Conservation (phyloP, 1,140 invertebrate genomes). For the Macrobrachium nipponense region DNA sequence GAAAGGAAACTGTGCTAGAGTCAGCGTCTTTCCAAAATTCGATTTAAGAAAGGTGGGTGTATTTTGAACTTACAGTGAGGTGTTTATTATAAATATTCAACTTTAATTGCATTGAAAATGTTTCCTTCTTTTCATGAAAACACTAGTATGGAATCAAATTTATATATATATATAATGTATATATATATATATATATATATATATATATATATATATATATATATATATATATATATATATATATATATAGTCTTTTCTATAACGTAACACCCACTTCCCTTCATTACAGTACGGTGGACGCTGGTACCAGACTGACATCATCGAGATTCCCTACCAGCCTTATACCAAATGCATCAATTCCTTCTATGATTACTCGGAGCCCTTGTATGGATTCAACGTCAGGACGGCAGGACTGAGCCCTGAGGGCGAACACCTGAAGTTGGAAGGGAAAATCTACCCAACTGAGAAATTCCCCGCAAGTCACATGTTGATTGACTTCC, state of each 20-base stretch:
- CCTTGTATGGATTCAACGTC: conserved; percentile 26
- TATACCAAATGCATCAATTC: conserved; percentile 18
- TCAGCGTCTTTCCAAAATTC: too few species aligned
- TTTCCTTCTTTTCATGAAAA: too few species aligned
- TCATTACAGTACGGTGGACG: conserved; percentile 20
- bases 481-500: conserved; percentile 30
- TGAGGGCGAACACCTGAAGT: not conserved
- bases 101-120: not conserved
- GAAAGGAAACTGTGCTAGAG: too few species aligned
- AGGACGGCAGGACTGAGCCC: conserved; percentile 17
- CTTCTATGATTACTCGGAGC: conserved; percentile 21
- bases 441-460: conserved; percentile 22
- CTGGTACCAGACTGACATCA: conserved; percentile 31
- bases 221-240: too few species aligned
- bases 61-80: not conserved
- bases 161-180: not conserved
- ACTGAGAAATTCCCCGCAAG: conserved; percentile 33
- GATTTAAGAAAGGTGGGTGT: not conserved
- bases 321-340: conserved; percentile 26
- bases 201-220: too few species aligned
- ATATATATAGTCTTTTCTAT: too few species aligned
- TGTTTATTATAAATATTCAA: not conserved
- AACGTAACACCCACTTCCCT: not conserved
- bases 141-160: not conserved
- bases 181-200: too few species aligned